Conservation (phyloP, 2,888 invertebrate genomes). For the Drosophila limbata region DNA sequence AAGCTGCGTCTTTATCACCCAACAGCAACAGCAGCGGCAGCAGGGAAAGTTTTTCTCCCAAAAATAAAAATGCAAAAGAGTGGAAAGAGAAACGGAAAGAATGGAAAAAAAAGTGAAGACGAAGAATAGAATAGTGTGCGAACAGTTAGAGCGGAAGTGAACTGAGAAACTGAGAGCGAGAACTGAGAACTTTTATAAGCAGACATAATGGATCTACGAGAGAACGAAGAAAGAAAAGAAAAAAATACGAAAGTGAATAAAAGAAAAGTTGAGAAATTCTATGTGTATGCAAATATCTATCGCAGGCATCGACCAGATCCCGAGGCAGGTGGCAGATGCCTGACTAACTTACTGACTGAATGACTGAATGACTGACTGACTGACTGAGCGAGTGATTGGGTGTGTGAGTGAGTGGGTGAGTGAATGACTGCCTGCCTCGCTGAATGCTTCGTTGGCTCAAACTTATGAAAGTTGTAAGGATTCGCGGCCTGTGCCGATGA, state of each 20-base stretch:
- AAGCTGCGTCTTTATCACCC: conserved; percentile 56
- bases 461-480: conserved; percentile 60
- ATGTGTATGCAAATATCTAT: conserved; percentile 74
- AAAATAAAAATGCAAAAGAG: conserved; percentile 23
- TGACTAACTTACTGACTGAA: conserved; percentile 42
- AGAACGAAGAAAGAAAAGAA: conserved; percentile 2
- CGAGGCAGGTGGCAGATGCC: conserved; percentile 69
- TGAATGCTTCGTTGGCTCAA: conserved; percentile 41
- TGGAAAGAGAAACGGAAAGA: conserved; percentile 22
- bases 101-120: conserved; percentile 2
- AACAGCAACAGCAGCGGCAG: conserved; percentile 30
- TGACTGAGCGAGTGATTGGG: conserved; percentile 11
- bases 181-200: conserved; percentile 42
- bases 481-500: conserved; percentile 54
- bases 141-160: conserved; percentile 27
- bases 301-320: conserved; percentile 53
- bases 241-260: conserved; percentile 14
- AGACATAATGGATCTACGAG: conserved; percentile 49
- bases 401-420: conserved; percentile 5
- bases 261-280: conserved; percentile 70
- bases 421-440: conserved; percentile 11
- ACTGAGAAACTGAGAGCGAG: conserved; percentile 15
- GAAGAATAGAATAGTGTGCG: conserved; percentile 37
- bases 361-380: conserved; percentile 17
- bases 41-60: conserved; percentile 54